Conservation (phyloP, 2,113 vertebrate genomes). For the Peromyscus californicus region DNA sequence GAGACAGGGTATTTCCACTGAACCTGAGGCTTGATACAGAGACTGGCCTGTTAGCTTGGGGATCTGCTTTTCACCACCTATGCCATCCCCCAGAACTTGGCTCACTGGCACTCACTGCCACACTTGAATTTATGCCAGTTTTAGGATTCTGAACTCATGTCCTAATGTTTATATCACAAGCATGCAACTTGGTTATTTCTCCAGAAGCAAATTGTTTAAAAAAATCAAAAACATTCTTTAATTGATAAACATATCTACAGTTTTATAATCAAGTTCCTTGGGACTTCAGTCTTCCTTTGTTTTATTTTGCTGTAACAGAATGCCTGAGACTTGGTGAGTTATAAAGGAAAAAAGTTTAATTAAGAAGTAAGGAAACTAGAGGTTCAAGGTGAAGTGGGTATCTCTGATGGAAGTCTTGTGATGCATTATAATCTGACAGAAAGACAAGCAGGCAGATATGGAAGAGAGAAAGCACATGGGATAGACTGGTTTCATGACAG, state of each 20-base stretch:
- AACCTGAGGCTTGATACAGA: background rate
- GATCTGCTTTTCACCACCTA: background rate
- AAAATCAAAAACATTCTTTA: background rate
- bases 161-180: background rate
- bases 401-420: too few relatives aligned
- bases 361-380: background rate
- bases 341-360: background rate
- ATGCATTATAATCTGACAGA: background rate
- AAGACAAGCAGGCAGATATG: background rate
- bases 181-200: background rate
- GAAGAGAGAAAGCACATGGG: background rate
- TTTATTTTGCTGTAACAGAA: background rate
- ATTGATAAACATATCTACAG: constrained; percentile 16
- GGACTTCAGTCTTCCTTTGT: background rate
- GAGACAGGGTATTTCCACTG: background rate
- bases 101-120: background rate
- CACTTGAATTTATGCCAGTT: background rate
- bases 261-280: background rate
- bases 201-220: background rate
- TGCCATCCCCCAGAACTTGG: background rate
- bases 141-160: background rate
- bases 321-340: background rate
- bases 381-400: background rate
- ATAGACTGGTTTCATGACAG: background rate
- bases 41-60: background rate